Percentiles rank a stretch among this genome's conserved stretches.
phyloP scores from a whole-genome alignment of 1,140 invertebrate species.

The Lordiphosa mommai region DNA sequence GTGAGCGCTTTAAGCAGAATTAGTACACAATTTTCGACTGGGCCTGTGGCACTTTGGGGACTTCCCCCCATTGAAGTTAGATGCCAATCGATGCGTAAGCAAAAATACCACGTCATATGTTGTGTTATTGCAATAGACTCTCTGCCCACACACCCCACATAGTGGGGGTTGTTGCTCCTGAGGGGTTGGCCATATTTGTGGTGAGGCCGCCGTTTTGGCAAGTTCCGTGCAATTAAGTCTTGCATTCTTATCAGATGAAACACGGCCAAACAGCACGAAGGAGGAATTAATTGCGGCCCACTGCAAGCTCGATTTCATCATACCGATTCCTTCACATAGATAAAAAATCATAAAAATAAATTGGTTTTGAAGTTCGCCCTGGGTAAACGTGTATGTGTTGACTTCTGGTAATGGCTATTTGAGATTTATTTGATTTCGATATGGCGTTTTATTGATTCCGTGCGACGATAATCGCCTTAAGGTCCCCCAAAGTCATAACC shows the following conservation, averaged over 20 bases:
- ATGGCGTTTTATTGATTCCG: conserved; percentile 51
- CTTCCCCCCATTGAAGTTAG: conserved; percentile 40
- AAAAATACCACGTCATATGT: conserved; percentile 46
- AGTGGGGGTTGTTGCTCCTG: conserved; percentile 19
- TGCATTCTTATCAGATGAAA: conserved; percentile 42
- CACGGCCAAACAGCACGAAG: conserved; percentile 27
- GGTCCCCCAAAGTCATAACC: conserved; percentile 4
- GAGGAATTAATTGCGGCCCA: conserved; percentile 39
- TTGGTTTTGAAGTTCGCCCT: conserved; percentile 44
- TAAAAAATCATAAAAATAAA: conserved; percentile 66
- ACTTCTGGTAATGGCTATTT: conserved; percentile 6
- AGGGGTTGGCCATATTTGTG: conserved; percentile 43
- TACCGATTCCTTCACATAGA: conserved; percentile 52
- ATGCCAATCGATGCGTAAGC: conserved; percentile 70
- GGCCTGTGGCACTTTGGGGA: conserved; percentile 16
- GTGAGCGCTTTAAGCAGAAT: conserved; percentile 52
- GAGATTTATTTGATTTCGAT: conserved; percentile 48
- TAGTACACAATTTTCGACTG: conserved; percentile 28
- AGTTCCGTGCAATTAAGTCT: conserved; percentile 63
- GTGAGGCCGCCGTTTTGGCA: conserved; percentile 40
- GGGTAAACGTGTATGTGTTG: not conserved
- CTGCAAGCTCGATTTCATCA: conserved; percentile 61
- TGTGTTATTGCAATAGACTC: conserved; percentile 28
- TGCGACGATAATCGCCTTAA: conserved; percentile 39
- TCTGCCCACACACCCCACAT: no score